A percentile compares a stretch with the other conserved stretches of the same genome.
These are phyloP conservation scores for Lipotes vexillifer DNA, from an alignment of 2,113 vertebrate species.

Conservation along the genomic window DNA sequence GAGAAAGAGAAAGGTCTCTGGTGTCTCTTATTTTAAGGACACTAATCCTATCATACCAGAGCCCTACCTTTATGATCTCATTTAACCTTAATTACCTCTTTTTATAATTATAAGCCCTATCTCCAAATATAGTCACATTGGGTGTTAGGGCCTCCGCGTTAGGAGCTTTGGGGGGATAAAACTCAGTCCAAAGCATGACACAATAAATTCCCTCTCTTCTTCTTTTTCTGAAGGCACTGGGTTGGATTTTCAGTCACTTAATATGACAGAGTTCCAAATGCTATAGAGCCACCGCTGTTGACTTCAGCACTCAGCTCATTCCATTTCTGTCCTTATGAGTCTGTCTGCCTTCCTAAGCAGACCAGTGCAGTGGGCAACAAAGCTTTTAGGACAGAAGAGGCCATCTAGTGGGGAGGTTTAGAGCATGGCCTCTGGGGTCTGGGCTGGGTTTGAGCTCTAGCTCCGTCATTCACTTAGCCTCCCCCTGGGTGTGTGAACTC, in stretches of 20 bases:
- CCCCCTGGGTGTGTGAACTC: neutral
- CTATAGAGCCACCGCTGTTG: neutral
- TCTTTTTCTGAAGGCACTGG: neutral
- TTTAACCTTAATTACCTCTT: neutral
- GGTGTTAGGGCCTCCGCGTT: neutral
- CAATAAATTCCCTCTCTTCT: neutral
- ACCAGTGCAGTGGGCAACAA: neutral
- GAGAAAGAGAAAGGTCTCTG: neutral
- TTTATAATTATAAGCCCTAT: neutral
- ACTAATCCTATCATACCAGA: neutral
- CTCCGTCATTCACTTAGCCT: neutral
- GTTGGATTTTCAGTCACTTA: neutral
- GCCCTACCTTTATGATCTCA: neutral
- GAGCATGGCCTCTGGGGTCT: neutral
- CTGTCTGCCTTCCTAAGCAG: neutral
- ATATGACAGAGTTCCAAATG: neutral
- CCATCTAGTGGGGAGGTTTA: neutral
- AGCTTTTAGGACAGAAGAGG: neutral
- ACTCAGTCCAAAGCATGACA: neutral
- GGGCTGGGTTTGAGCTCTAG: neutral
- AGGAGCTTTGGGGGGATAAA: neutral
- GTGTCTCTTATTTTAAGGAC: neutral
- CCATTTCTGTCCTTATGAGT: neutral
- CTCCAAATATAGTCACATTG: neutral
- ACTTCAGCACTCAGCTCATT: neutral